These are phyloP conservation scores for Esox lucius DNA, from an alignment of 2,797 vertebrate species.

Conservation along the genomic window DNA sequence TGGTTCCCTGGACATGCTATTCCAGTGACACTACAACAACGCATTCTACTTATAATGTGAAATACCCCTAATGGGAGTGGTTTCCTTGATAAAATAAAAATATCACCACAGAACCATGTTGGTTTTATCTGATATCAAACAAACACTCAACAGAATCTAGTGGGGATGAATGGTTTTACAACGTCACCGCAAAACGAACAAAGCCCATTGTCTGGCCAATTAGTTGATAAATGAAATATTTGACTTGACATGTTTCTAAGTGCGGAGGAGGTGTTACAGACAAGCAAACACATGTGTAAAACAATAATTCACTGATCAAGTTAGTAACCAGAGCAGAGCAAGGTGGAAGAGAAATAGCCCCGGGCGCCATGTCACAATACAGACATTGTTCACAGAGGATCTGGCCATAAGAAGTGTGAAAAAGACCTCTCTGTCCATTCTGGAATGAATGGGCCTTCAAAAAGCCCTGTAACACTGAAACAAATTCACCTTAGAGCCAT, in stretches of 20 bases:
- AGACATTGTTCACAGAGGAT: constrained; percentile 62
- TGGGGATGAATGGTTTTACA: constrained; percentile 51
- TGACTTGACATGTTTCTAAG: constrained; percentile 67
- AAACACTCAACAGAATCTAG: constrained; percentile 22
- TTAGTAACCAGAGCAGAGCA: constrained; percentile 53
- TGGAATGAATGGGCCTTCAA: constrained; percentile 29
- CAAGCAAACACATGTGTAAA: constrained; percentile 57
- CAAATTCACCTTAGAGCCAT: constrained; percentile 23
- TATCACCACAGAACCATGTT: constrained; percentile 21
- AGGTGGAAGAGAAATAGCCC: constrained; percentile 63
- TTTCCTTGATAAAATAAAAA: constrained; percentile 44
- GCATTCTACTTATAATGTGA: constrained; percentile 26
- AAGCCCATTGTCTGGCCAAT: constrained; percentile 38
- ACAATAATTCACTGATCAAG: constrained; percentile 68
- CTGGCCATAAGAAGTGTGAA: constrained; percentile 55
- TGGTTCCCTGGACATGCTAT: constrained; percentile 46
- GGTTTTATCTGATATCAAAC: constrained; percentile 23
- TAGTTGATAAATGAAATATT: constrained; percentile 53
- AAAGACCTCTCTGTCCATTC: constrained; percentile 18
- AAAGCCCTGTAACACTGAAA: constrained; percentile 15
- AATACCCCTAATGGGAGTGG: constrained; percentile 22
- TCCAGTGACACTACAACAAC: constrained; percentile 29
- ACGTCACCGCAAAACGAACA: constrained; percentile 40
- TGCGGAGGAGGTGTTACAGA: constrained; percentile 51
- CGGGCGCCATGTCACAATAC: constrained; percentile 57